phyloP scores from a whole-genome alignment of 1,140 invertebrate genomes.

The Caenorhabditis latens region DNA sequence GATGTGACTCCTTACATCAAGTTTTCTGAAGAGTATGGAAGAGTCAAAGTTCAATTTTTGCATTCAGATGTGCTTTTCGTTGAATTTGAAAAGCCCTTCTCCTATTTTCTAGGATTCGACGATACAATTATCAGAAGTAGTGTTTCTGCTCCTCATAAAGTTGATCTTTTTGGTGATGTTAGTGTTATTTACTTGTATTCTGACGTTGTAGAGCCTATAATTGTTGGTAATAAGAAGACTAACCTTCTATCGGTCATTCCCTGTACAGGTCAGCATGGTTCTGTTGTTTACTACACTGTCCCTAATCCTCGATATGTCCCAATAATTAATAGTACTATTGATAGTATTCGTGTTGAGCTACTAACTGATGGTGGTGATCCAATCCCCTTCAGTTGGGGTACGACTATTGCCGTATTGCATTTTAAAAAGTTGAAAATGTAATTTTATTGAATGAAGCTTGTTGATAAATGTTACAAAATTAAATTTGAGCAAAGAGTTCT shows the following conservation, averaged over 20 bases:
- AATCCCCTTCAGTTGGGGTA: not conserved
- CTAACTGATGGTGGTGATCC: not conserved
- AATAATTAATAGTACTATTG: not conserved
- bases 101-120: no score
- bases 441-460: no score
- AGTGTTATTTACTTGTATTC: conserved; percentile 2
- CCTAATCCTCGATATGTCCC: not conserved
- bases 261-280: not conserved
- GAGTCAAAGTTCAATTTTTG: no score
- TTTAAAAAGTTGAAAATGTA: not conserved
- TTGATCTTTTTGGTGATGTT: no score
- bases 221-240: not conserved
- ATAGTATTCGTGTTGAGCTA: not conserved
- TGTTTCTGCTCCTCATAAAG: no score
- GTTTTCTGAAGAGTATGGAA: no score
- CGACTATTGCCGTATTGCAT: not conserved
- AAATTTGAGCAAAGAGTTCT: no score
- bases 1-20: no score
- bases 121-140: no score
- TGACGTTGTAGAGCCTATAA: not conserved
- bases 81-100: no score
- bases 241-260: not conserved
- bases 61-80: no score
- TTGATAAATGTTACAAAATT: no score
- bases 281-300: conserved; percentile 1